Evolutionary conservation across 2,888 invertebrate genomes (phyloP), one percentile per base, ranked within the genome.

Genomic region (Hemaris fuciformis): DNA sequence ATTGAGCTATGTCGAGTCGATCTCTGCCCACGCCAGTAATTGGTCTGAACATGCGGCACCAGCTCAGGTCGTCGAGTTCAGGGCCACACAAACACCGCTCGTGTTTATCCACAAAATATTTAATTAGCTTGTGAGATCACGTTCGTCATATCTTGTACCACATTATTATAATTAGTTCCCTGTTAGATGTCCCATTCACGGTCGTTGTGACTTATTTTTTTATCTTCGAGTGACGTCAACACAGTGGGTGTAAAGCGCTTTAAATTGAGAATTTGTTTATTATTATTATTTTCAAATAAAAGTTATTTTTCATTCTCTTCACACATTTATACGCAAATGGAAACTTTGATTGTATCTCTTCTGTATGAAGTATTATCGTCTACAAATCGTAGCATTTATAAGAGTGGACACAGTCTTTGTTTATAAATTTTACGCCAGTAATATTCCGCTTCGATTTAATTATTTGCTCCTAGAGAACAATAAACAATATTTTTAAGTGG

Each of bases 11-110:
- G 81, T 73, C 66, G 61, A 69, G 70, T 31, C 65, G 70, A 64
- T 68, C 64, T 63, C 66, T 66, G 69, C 53, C 48, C 46, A 58
- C 62, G 68, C 69, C 68, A 65, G 71, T 80, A 82, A 87, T 83
- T 84, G 79, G 66, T 74, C 76, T 73, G 83, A 79, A 81, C 79
- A 72, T 68, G 74, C 75, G 74, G 64, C 70, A 74, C 69, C 77
- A 77, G 79, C 76, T 64, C 80, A 81, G 84, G 81, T 79, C 79
- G 68, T 34, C 3, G 75, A 74, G 88, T 84, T 89, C 88, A 89
- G 72, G 88, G 89, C 69, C 86, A 80, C 23, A 67, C 62, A 77
- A 73, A 76, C 65, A 75, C 66, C 64, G 76, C 75, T 79, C 72
- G 71, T 79, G 74, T 78, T 76, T 79, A 72, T 74, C 69, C 73